Percentiles rank a stretch among this genome's conserved stretches.
These are phyloP conservation scores for Chloropsis hardwickii DNA, from an alignment of 2,113 vertebrate species.

Conservation along the genomic window DNA sequence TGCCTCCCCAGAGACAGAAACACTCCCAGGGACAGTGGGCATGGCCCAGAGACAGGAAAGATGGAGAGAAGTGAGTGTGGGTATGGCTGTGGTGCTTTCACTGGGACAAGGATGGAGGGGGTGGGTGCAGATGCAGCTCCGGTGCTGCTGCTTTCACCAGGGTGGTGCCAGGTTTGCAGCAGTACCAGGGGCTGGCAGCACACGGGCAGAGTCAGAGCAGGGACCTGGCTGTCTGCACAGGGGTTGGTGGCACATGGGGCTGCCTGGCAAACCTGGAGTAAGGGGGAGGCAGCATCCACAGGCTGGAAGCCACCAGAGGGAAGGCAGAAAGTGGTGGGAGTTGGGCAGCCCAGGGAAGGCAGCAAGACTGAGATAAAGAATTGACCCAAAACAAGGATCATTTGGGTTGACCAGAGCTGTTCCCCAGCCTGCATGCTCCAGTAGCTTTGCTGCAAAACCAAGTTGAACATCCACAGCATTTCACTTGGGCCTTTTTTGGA, in stretches of 20 bases:
- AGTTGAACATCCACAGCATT: neutral
- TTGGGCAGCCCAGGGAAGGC: neutral
- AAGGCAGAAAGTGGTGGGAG: neutral
- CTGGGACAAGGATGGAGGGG: neutral
- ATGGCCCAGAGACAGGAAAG: neutral
- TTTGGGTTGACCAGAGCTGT: accelerated
- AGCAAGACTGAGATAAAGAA: neutral
- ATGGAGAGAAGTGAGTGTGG: neutral
- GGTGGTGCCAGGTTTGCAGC: neutral
- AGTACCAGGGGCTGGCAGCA: neutral
- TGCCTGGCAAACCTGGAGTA: neutral
- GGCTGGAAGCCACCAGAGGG: neutral
- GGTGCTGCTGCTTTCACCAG: neutral
- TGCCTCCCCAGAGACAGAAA: neutral
- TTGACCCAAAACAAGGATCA: accelerated
- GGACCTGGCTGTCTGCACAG: accelerated
- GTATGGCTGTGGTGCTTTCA: neutral
- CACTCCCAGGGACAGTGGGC: neutral
- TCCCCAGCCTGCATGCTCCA: neutral
- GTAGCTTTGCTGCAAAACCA: neutral
- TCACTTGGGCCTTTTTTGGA: neutral
- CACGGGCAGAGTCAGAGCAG: neutral
- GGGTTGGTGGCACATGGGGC: neutral
- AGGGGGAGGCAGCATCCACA: neutral
- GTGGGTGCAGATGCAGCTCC: neutral